These are phyloP conservation scores for Sus scrofa DNA, from an alignment of 2,113 vertebrate genomes.

Conservation along the genomic window DNA sequence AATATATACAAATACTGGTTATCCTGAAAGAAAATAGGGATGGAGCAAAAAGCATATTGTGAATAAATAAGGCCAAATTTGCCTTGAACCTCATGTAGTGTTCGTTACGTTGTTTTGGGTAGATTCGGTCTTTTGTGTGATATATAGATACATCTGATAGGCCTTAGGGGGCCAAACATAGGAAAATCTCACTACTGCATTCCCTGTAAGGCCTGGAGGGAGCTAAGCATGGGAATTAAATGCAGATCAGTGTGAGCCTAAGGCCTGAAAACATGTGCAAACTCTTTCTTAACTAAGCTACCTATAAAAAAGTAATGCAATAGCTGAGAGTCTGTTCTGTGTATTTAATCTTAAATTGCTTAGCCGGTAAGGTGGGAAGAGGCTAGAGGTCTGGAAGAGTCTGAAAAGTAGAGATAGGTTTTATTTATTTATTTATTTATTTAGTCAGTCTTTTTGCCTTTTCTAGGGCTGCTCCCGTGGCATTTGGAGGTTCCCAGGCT, in stretches of 20 bases:
- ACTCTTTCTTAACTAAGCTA: background rate
- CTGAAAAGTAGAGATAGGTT: slow-evolving; percentile 28
- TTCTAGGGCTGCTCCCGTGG: too few relatives aligned
- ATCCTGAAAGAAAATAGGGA: background rate
- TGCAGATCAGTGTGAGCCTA: background rate
- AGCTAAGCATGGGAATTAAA: background rate
- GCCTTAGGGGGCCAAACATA: background rate
- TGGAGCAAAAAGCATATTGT: background rate
- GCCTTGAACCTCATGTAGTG: background rate
- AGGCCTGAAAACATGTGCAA: background rate
- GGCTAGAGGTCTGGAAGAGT: background rate
- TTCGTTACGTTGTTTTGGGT: background rate
- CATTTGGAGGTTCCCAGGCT: too few relatives aligned
- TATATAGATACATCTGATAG: background rate
- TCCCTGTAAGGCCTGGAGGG: background rate
- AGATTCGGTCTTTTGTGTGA: background rate
- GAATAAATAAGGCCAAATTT: background rate
- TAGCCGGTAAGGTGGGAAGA: background rate
- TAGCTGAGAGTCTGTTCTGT: background rate
- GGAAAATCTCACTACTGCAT: background rate
- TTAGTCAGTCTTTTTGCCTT: too few relatives aligned
- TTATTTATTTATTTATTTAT: too few relatives aligned
- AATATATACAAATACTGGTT: background rate
- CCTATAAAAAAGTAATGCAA: background rate
- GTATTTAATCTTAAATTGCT: slow-evolving; percentile 21